These are phyloP conservation scores for Sialis fuliginosa DNA, from an alignment of 2,888 invertebrate genomes.

Conservation along the genomic window DNA sequence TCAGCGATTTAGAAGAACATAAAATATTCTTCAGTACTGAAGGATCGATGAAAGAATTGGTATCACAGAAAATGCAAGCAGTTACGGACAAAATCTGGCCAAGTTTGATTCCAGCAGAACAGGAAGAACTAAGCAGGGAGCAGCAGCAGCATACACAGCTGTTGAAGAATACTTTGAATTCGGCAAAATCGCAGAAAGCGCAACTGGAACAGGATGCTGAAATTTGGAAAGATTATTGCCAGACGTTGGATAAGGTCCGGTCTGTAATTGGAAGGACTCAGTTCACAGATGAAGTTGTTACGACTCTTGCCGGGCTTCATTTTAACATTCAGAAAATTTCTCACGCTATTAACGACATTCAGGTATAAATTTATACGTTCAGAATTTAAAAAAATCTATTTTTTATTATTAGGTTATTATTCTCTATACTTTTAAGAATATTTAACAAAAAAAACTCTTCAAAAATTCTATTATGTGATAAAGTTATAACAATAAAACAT, in stretches of 20 bases:
- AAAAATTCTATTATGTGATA: no score
- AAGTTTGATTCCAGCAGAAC: slow-evolving; percentile 60
- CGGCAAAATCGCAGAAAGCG: slow-evolving; percentile 63
- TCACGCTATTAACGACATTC: slow-evolving; percentile 53
- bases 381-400: slow-evolving; percentile 9
- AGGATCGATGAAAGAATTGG: slow-evolving; percentile 56
- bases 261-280: slow-evolving; percentile 55
- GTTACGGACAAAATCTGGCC: slow-evolving; percentile 80
- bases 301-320: slow-evolving; percentile 63
- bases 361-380: slow-evolving; percentile 28
- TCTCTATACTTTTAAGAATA: no score
- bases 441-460: no score
- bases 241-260: slow-evolving; percentile 58
- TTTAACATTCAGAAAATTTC: slow-evolving; percentile 69
- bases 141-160: slow-evolving; percentile 66
- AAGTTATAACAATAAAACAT: no score
- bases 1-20: slow-evolving; percentile 69
- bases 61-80: slow-evolving; percentile 65
- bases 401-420: slow-evolving; percentile 4
- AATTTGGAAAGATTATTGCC: slow-evolving; percentile 72
- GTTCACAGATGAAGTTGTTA: slow-evolving; percentile 62
- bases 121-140: slow-evolving; percentile 66
- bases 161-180: slow-evolving; percentile 64
- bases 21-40: slow-evolving; percentile 73
- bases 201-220: slow-evolving; percentile 66